Conservation (phyloP, 2,888 invertebrate species). For the Sphecodes monilicornis region DNA sequence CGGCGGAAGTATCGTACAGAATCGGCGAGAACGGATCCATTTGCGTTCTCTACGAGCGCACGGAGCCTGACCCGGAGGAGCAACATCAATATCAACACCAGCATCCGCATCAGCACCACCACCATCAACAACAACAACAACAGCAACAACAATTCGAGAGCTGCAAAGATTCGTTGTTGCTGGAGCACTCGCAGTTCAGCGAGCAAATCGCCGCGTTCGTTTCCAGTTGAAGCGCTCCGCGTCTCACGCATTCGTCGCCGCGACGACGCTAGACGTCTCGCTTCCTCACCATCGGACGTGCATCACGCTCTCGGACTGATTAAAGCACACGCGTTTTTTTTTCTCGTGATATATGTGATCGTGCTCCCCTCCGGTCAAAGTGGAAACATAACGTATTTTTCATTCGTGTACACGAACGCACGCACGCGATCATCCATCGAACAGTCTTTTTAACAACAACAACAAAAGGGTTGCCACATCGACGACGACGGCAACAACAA, state of each 20-base stretch:
- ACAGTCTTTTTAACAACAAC: background rate
- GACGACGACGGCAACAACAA: background rate
- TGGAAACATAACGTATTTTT: constrained; percentile 17
- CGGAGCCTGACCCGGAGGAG: constrained; percentile 77
- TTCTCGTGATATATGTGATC: constrained; percentile 69
- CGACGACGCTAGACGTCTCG: constrained; percentile 53
- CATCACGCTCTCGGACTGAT: constrained; percentile 67
- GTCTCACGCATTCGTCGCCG: constrained; percentile 34
- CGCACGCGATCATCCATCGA: background rate
- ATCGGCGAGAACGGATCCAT: constrained; percentile 89
- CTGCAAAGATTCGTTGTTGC: constrained; percentile 82
- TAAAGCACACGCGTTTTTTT: constrained; percentile 52
- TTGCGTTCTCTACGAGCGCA: constrained; percentile 86
- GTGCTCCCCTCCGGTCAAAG: constrained; percentile 48
- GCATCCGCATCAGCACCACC: constrained; percentile 62
- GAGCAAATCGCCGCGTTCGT: constrained; percentile 83
- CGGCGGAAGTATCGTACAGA: constrained; percentile 89
- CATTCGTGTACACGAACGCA: constrained; percentile 43
- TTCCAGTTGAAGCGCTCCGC: constrained; percentile 80
- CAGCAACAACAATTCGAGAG: constrained; percentile 82
- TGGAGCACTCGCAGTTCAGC: constrained; percentile 83
- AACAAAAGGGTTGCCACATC: background rate
- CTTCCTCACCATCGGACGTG: constrained; percentile 52
- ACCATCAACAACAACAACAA: constrained; percentile 55
- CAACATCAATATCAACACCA: constrained; percentile 58